Evolutionary conservation across 2,888 invertebrate genomes (phyloP).

Genomic region (Anodontia alba): DNA sequence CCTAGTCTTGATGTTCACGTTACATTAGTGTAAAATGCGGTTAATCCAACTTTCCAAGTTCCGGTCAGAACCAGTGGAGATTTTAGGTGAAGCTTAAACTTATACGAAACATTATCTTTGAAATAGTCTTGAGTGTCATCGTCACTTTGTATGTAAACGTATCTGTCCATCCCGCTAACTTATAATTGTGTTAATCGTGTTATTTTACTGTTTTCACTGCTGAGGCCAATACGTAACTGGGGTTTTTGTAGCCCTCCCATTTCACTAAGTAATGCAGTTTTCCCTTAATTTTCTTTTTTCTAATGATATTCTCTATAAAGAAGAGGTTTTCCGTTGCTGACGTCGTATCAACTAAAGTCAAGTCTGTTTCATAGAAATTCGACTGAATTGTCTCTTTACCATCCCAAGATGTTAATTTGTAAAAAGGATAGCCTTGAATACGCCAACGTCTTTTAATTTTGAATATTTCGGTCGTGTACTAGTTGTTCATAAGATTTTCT

Average conservation of each 20-base stretch:
- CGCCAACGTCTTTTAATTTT: constrained; percentile 26
- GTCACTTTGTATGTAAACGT: background rate
- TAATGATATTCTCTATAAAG: constrained; percentile 43
- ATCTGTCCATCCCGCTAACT: background rate
- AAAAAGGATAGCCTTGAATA: constrained; percentile 40
- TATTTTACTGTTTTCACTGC: background rate
- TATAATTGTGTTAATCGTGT: background rate
- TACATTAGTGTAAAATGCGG: background rate
- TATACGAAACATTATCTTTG: background rate
- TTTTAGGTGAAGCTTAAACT: background rate
- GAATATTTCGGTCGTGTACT: constrained; percentile 31
- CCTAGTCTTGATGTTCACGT: background rate
- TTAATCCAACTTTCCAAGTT: constrained; percentile 1
- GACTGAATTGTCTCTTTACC: constrained; percentile 24
- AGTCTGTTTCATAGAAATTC: constrained; percentile 38
- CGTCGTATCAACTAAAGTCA: constrained; percentile 33
- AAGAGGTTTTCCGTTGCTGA: constrained; percentile 20
- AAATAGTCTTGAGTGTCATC: background rate
- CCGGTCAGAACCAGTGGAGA: background rate
- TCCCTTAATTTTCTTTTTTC: constrained; percentile 21
- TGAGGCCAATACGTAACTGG: background rate
- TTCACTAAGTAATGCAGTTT: background rate
- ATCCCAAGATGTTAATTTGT: constrained; percentile 27
- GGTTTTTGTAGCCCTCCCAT: background rate
- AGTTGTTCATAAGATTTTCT: constrained; percentile 31